A percentile compares a stretch with the other conserved stretches of the same genome.
Evolutionary conservation across 2,113 vertebrate species (phyloP).

Genomic region (Spilogale gracilis): DNA sequence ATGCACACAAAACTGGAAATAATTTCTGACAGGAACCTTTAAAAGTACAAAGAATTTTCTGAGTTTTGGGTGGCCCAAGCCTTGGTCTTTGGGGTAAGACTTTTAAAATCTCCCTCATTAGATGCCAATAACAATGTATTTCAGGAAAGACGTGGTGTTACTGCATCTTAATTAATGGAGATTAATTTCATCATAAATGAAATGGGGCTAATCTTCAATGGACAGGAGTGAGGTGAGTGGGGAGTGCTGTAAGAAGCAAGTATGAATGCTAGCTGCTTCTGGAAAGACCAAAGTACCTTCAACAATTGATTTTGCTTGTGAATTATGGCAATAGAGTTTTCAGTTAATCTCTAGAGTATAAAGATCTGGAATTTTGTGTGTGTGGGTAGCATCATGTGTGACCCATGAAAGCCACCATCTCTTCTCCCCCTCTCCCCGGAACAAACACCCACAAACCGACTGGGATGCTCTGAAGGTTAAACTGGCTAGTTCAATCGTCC

Average conservation of each 20-base stretch:
- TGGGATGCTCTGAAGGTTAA: slow-evolving; percentile 63
- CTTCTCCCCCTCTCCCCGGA: slow-evolving; percentile 59
- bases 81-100: neutral
- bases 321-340: neutral
- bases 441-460: slow-evolving; percentile 72
- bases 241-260: neutral
- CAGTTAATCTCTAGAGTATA: neutral
- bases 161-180: neutral
- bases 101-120: neutral
- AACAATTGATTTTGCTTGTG: neutral
- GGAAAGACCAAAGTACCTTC: neutral
- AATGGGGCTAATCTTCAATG: neutral
- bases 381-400: neutral
- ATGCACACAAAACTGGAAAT: neutral
- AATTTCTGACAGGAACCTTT: neutral
- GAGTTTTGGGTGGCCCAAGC: neutral
- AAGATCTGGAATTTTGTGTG: neutral
- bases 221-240: neutral
- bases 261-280: neutral
- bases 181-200: neutral
- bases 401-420: slow-evolving; percentile 11
- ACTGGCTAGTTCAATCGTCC: slow-evolving; percentile 57
- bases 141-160: neutral
- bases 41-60: neutral
- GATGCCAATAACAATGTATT: neutral